Evolutionary conservation across 2,113 vertebrate genomes (phyloP).

Genomic region (Prunella himalayana): DNA sequence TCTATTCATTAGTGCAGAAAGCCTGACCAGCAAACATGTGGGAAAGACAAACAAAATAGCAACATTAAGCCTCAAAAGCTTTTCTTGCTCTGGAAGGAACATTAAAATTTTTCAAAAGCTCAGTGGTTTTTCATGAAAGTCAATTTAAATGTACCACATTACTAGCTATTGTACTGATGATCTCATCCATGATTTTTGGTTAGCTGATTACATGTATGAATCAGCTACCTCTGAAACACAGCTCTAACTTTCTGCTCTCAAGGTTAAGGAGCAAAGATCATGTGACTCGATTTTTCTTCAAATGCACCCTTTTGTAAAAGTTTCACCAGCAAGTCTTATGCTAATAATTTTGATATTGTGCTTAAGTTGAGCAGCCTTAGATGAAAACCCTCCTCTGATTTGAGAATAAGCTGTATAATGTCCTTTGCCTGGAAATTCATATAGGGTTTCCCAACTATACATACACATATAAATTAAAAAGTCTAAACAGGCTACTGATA

Average conservation of each 20-base stretch:
- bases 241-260: neutral
- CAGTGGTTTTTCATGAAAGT: accelerated
- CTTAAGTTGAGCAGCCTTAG: neutral
- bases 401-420: neutral
- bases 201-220: neutral
- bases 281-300: neutral
- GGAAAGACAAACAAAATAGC: neutral
- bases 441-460: neutral
- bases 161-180: neutral
- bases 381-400: neutral
- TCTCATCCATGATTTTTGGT: neutral
- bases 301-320: neutral
- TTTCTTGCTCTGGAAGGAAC: neutral
- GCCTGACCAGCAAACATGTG: neutral
- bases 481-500: neutral
- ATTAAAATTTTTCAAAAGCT: neutral
- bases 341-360: neutral
- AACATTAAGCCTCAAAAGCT: neutral
- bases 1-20: neutral
- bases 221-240: neutral
- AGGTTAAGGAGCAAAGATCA: neutral
- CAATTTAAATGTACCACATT: neutral
- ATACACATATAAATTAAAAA: neutral
- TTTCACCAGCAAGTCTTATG: neutral
- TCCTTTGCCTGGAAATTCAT: neutral